Evolutionary conservation across 2,797 vertebrate species (phyloP), one percentile per base, ranked within the genome.

Genomic region (Sus cebifrons): DNA sequence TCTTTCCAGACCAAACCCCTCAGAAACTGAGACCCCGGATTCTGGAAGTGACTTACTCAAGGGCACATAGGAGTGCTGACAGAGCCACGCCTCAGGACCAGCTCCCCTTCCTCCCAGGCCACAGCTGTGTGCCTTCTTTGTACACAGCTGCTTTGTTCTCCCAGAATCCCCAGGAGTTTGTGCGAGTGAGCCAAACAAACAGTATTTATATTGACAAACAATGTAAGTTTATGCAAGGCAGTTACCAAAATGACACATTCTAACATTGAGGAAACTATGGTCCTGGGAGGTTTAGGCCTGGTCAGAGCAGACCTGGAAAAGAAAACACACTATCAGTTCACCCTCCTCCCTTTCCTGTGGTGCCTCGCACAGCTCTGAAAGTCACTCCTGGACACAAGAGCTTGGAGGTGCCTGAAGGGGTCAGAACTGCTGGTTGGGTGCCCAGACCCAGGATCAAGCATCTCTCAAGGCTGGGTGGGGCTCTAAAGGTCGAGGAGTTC

Each of bases 141-240:
- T 1, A 36, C 49, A 86, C 58, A 52, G 36, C 88, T 82, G 84
- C 73, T 79, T 93, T 97, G 25, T 95, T 96, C 74, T 95, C 54
- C 74, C 74, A 84, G 75, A 95, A 91, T 92, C 71, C 71, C 65
- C 73, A 89, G 62, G 81, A 58, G 44, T 93, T 86, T 70, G 54
- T 60, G 62, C n/a, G 56, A 62, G 71, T 71, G 77, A 93, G 81
- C 36, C 70, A 54, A 94, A 86, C 25, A 86, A 86, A 96, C 56
- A 67, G 49, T 94, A 95, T 97, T 95, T 92, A 88, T 95, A 94
- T 81, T 86, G 89, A 96, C 86, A 93, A 95, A 96, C 68, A 79
- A 21, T 74, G 40, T 94, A 96, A 79, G 68, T 96, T 97, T 95
- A 96, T 23, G 94, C 20, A 86, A 92, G 67, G 44, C 68, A 94